Evolutionary conservation across 2,113 vertebrate species (phyloP).

Genomic region (Pica pica): DNA sequence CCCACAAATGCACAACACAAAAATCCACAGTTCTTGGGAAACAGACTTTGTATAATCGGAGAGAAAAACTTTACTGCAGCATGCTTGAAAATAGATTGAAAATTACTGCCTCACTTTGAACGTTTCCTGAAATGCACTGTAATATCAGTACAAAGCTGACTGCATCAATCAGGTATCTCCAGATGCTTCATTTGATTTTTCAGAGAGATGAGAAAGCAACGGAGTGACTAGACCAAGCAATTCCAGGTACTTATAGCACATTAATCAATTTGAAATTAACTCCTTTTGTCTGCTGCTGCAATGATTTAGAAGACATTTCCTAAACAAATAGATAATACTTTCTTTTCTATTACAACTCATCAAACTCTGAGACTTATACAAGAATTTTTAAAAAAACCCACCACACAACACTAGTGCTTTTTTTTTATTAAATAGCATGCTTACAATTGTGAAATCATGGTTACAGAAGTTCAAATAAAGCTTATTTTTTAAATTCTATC

Average conservation of each 20-base stretch:
- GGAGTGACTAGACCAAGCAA: conserved; percentile 63
- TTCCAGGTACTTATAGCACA: conserved; percentile 65
- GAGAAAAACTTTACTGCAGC: conserved; percentile 12
- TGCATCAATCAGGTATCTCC: conserved; percentile 67
- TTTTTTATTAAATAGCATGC: conserved; percentile 54
- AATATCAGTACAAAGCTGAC: conserved; percentile 56
- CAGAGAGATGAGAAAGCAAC: conserved; percentile 68
- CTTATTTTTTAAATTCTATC: conserved; percentile 64
- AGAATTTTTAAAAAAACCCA: not conserved
- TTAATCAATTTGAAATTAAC: conserved; percentile 70
- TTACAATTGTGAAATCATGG: conserved; percentile 57
- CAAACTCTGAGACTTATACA: conserved; percentile 27
- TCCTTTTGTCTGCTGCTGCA: conserved; percentile 64
- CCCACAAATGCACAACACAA: not conserved
- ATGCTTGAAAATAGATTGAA: conserved; percentile 49
- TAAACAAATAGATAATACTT: conserved; percentile 65
- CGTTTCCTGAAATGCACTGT: conserved; percentile 54
- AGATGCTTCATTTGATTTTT: conserved; percentile 70
- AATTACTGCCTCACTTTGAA: conserved; percentile 53
- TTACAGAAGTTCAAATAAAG: conserved; percentile 30
- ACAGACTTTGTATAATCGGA: not conserved
- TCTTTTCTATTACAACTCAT: conserved; percentile 60
- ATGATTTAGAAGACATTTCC: conserved; percentile 61
- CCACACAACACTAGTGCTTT: not conserved
- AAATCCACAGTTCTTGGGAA: not conserved